A percentile compares a stretch with the other conserved stretches of the same genome.
phyloP scores from a whole-genome alignment of 1,140 invertebrate species.

The Drosophila elegans region DNA sequence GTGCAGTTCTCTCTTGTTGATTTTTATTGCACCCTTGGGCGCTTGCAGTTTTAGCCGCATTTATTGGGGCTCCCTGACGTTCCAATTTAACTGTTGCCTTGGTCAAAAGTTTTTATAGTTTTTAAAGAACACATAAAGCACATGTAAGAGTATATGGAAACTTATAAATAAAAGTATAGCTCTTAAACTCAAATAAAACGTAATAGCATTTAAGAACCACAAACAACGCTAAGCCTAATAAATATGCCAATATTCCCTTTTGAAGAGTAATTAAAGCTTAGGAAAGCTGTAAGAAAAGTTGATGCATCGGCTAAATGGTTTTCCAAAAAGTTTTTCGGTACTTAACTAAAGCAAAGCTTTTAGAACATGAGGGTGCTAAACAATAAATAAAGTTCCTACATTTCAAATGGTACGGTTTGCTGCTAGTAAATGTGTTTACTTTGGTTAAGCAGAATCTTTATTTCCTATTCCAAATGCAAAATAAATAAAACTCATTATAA shows the following conservation, averaged over 20 bases:
- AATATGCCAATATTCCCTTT: neutral
- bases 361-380: neutral
- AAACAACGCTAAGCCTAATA: neutral
- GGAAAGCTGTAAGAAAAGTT: conserved; percentile 1
- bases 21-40: conserved; percentile 26
- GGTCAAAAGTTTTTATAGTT: neutral
- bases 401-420: neutral
- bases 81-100: neutral
- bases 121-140: too few species aligned
- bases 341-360: neutral
- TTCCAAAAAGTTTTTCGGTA: neutral
- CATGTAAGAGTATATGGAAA: too few species aligned
- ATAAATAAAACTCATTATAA: too few species aligned
- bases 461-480: too few species aligned
- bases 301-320: neutral
- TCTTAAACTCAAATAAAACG: too few species aligned
- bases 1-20: conserved; percentile 22
- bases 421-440: neutral
- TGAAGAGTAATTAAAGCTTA: conserved; percentile 2
- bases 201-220: too few species aligned
- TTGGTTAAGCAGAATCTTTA: too few species aligned
- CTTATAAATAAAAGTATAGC: neutral
- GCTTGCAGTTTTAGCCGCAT: neutral
- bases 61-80: conserved; percentile 4
- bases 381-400: neutral